phyloP scores from a whole-genome alignment of 1,140 invertebrate genomes.

The Lithobius niger region DNA sequence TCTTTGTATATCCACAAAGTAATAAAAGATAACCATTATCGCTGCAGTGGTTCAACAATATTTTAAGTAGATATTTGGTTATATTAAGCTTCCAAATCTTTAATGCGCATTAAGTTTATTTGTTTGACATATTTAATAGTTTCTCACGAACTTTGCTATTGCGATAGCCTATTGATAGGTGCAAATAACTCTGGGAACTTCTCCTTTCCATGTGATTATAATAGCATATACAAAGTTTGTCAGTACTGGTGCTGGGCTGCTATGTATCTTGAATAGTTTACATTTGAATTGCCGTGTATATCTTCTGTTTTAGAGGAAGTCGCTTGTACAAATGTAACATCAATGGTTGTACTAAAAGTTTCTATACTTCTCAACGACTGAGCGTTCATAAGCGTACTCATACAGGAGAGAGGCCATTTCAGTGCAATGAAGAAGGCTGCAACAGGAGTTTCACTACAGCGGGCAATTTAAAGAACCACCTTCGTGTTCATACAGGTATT shows the following conservation, averaged over 20 bases:
- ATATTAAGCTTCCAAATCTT: too few species aligned
- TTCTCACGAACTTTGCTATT: too few species aligned
- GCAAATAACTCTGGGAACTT: too few species aligned
- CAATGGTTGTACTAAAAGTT: constrained; percentile 80
- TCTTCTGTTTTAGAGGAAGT: constrained; percentile 1
- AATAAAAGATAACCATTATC: too few species aligned
- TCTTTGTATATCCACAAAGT: too few species aligned
- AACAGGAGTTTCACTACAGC: constrained; percentile 57
- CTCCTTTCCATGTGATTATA: not conserved
- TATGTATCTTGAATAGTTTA: not conserved
- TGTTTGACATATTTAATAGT: too few species aligned
- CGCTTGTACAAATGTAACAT: constrained; percentile 72
- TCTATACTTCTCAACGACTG: constrained; percentile 86
- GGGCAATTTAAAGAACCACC: not conserved
- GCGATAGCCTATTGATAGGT: too few species aligned
- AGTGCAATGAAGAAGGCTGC: constrained; percentile 55
- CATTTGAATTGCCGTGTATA: not conserved
- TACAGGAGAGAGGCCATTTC: constrained; percentile 79
- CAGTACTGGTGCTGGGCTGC: not conserved
- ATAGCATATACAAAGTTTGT: not conserved
- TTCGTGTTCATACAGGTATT: constrained; percentile 2
- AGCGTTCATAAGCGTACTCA: constrained; percentile 84
- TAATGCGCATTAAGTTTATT: too few species aligned
- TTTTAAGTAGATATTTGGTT: too few species aligned
- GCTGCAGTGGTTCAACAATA: too few species aligned